phyloP scores from a whole-genome alignment of 1,140 invertebrate genomes.

The Calosoma granatense region DNA sequence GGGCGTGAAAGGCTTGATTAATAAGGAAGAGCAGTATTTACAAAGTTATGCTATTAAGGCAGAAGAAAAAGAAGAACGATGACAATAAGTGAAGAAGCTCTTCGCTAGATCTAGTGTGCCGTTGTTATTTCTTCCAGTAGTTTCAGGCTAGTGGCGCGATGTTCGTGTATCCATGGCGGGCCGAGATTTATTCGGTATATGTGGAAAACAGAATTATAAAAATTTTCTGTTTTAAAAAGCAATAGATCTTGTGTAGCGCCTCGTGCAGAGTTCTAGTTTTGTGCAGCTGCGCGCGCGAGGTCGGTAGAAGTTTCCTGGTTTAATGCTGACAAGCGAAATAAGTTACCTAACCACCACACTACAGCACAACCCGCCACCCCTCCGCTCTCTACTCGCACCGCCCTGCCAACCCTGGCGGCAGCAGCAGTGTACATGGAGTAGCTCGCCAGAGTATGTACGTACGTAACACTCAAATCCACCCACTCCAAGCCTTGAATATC shows the following conservation, averaged over 20 bases:
- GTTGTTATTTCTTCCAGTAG: too few relatives aligned
- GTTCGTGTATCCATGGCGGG: not conserved
- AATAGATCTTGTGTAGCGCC: constrained; percentile 2
- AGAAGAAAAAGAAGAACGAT: too few relatives aligned
- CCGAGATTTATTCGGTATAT: not conserved
- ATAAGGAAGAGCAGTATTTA: too few relatives aligned
- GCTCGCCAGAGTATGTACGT: too few relatives aligned
- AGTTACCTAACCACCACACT: not conserved
- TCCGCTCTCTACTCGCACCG: not conserved
- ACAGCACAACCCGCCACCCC: not conserved
- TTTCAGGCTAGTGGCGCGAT: too few relatives aligned
- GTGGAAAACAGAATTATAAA: constrained; percentile 7
- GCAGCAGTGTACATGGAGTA: too few relatives aligned
- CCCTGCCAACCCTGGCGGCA: too few relatives aligned
- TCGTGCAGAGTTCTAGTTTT: not conserved
- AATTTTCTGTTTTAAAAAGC: constrained; percentile 7
- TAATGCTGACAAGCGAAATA: constrained; percentile 9
- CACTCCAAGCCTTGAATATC: not conserved
- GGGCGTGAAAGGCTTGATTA: too few relatives aligned
- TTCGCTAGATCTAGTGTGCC: too few relatives aligned
- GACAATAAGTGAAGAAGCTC: too few relatives aligned
- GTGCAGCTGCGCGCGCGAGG: not conserved
- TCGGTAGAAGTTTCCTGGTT: not conserved
- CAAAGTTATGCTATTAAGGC: too few relatives aligned
- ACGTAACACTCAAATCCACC: too few relatives aligned